Evolutionary conservation across 2,888 invertebrate genomes (phyloP).

Genomic region (Mamestra brassicae): DNA sequence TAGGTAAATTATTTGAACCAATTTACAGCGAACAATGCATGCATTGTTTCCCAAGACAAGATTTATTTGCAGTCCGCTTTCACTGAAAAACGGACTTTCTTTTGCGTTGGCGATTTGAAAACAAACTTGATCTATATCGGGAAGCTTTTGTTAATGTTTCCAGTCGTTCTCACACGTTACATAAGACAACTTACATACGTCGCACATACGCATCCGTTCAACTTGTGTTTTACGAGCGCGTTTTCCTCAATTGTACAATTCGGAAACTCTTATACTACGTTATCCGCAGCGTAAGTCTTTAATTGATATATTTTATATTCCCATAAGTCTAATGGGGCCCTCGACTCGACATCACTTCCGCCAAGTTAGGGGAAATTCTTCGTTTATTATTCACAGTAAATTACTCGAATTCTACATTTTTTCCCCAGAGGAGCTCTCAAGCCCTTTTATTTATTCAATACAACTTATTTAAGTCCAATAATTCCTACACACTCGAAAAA

Average conservation of each 20-base stretch:
- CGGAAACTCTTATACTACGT: constrained; percentile 34
- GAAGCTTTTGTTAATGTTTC: constrained; percentile 73
- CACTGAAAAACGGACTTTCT: constrained; percentile 85
- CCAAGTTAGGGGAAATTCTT: constrained; percentile 78
- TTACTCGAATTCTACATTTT: constrained; percentile 84
- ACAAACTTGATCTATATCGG: constrained; percentile 82
- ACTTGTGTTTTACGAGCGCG: constrained; percentile 33
- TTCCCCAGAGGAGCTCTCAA: constrained; percentile 79
- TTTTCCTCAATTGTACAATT: constrained; percentile 52
- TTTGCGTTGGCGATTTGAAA: constrained; percentile 78
- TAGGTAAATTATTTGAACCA: constrained; percentile 81
- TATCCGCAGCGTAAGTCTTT: constrained; percentile 63
- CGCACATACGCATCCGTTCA: constrained; percentile 30
- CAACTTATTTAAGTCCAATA: constrained; percentile 79
- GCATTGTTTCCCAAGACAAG: constrained; percentile 85
- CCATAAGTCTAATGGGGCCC: constrained; percentile 74
- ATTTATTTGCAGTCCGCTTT: constrained; percentile 86
- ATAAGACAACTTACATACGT: constrained; percentile 34
- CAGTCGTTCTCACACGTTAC: constrained; percentile 50
- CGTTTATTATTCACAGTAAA: constrained; percentile 88
- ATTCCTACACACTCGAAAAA: constrained; percentile 73
- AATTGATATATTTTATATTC: constrained; percentile 78
- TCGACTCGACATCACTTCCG: constrained; percentile 71
- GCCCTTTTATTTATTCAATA: constrained; percentile 85
- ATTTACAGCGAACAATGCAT: constrained; percentile 87